phyloP scores from a whole-genome alignment of 2,113 vertebrate genomes.

The Taxidea taxus region DNA sequence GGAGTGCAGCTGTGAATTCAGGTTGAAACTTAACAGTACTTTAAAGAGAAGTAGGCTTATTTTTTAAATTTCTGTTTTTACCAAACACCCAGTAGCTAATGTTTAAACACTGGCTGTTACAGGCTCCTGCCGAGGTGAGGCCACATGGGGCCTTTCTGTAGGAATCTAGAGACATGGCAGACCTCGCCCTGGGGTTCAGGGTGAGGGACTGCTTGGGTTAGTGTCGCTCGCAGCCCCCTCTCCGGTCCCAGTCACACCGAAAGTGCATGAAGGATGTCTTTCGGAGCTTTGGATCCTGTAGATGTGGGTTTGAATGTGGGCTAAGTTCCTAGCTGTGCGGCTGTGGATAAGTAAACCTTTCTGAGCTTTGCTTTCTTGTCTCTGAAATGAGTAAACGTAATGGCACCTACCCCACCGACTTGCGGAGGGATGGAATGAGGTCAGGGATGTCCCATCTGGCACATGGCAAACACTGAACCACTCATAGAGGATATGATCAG shows the following conservation, averaged over 20 bases:
- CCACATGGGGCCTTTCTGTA: rapidly evolving
- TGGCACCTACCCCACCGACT: neutral
- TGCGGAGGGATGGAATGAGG: neutral
- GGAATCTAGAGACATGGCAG: neutral
- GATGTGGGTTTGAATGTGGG: neutral
- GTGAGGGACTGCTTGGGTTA: neutral
- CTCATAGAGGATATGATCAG: neutral
- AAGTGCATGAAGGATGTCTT: neutral
- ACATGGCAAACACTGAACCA: neutral
- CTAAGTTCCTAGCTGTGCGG: neutral
- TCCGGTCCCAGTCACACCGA: too few species aligned
- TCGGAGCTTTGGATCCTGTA: neutral
- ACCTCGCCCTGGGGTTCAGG: rapidly evolving
- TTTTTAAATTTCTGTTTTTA: neutral
- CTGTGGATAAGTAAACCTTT: neutral
- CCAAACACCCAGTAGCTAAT: neutral
- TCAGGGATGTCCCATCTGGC: neutral
- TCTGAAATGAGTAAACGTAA: neutral
- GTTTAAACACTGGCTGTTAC: neutral
- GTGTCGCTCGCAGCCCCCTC: neutral
- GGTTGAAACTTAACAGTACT: neutral
- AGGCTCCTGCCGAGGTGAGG: neutral
- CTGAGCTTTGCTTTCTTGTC: neutral
- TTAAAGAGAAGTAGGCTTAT: neutral
- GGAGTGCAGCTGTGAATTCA: neutral